Evolutionary conservation across 1,140 invertebrate species (phyloP).

Genomic region (Gyrodactylus salaris): DNA sequence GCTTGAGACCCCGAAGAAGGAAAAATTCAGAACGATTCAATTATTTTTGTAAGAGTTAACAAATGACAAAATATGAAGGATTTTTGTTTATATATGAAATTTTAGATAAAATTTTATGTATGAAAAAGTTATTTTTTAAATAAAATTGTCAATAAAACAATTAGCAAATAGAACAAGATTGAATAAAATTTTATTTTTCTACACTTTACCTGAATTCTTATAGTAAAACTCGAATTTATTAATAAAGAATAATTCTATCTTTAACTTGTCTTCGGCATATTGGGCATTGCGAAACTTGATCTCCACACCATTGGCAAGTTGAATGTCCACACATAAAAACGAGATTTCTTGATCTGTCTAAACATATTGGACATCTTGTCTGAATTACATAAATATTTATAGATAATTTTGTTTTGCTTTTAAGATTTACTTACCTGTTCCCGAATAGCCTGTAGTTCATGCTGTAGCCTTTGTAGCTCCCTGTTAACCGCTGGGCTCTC

Average conservation of each 20-base stretch:
- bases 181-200: too few species aligned
- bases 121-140: too few species aligned
- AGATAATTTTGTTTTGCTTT: not conserved
- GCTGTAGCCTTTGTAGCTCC: constrained; percentile 65
- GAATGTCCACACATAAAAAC: constrained; percentile 87
- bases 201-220: too few species aligned
- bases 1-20: too few species aligned
- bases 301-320: constrained; percentile 84
- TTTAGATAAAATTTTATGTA: too few species aligned
- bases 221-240: constrained; percentile 10
- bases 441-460: constrained; percentile 78
- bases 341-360: constrained; percentile 87
- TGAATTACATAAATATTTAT: constrained; percentile 18
- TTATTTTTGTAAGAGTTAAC: too few species aligned
- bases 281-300: constrained; percentile 72
- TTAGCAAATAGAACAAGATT: too few species aligned
- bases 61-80: too few species aligned
- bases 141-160: too few species aligned
- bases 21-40: too few species aligned
- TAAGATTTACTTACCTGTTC: constrained; percentile 36
- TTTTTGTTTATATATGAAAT: too few species aligned
- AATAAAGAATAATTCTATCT: constrained; percentile 62
- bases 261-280: constrained; percentile 79
- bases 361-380: constrained; percentile 86
- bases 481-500: constrained; percentile 6